Base-by-base conservation (phyloP, 2,888 invertebrate genomes). In the Apomyelois bistriatella region DNA sequence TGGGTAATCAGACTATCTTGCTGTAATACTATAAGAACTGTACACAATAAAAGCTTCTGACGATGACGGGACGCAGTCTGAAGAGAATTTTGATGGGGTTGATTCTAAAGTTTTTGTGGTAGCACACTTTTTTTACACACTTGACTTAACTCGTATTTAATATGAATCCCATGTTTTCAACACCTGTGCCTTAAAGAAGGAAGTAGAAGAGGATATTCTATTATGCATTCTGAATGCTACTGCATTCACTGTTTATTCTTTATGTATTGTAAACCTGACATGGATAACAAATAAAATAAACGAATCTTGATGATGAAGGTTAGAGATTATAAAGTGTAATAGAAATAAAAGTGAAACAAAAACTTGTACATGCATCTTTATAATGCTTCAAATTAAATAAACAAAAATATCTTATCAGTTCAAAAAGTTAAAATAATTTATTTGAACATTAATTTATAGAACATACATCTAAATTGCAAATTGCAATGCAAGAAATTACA, bases 51-150 rank as follows among this genome's bases (percentile, higher is more conserved):
- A 59, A 54, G 64, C 61, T 60, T 61, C 59, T 66, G 62, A 62
- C 59, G 15, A 8, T 73, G 73, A 70, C 70, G 69, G 69, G 68
- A 67, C 65, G 59, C 61, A 43, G 48, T 10, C 13, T 8, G 16
- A 40, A 40, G 9, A 46, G 42, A 35, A 16, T 46, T 46, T 46
- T 15, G 32, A 48, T 22, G 15, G 49, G 49, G 49, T 50, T 41
- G 30, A 4, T 32, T 42, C 17, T 17, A 35, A 35, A 35, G 12
- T 51, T 51, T 35, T 43, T 51, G 51, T 51, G 42, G 22, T 30
- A 16, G 49, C 40, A 40, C 40, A 28, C 49, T 30, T 40, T 40
- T 40, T 50, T 40, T 32, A 50, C 13, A 10, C 37, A 48, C 48
- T 48, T 48, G 48, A 28, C 40, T n/a, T 38, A 48, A 48, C 36